phyloP scores from a whole-genome alignment of 1,140 invertebrate species.

The Euura saliciscinereae region DNA sequence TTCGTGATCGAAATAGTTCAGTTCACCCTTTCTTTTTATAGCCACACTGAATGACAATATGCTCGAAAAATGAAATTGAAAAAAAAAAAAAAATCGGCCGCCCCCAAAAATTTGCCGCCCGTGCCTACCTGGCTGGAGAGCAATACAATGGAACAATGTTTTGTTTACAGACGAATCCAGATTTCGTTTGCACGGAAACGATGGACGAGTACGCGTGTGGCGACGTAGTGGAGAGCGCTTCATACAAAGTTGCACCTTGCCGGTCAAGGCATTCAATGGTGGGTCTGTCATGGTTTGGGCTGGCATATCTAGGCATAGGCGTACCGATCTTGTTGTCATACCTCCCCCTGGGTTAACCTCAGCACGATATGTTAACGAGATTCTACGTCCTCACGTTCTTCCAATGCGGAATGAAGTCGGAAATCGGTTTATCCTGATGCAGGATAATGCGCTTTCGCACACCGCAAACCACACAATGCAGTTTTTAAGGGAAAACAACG shows the following conservation, averaged over 20 bases:
- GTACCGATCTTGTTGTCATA: slow-evolving; percentile 23
- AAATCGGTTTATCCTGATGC: slow-evolving; percentile 23
- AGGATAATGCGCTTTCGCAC: slow-evolving; percentile 29
- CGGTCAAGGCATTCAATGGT: slow-evolving; percentile 36
- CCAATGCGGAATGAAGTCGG: slow-evolving; percentile 19
- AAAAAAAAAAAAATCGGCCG: no score
- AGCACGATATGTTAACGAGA: slow-evolving; percentile 36
- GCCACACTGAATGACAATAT: no score
- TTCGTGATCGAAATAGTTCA: no score
- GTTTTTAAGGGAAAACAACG: slow-evolving; percentile 31
- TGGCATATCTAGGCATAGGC: slow-evolving; percentile 34
- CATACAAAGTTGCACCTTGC: slow-evolving; percentile 31
- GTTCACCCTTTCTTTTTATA: no score
- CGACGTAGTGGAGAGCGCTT: slow-evolving; percentile 33
- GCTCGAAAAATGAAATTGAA: no score
- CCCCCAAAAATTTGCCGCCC: no score
- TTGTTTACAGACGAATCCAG: slow-evolving; percentile 32
- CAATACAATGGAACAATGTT: slow-evolving; percentile 27
- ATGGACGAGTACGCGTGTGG: slow-evolving; percentile 33
- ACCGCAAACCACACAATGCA: slow-evolving; percentile 30
- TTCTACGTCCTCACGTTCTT: slow-evolving; percentile 33
- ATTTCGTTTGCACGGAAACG: slow-evolving; percentile 24
- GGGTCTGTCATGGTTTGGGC: slow-evolving; percentile 44
- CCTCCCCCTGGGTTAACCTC: slow-evolving; percentile 23
- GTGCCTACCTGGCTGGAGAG: no score